Evolutionary conservation across 2,797 vertebrate genomes (phyloP).

Genomic region (Jordanella pulchra): DNA sequence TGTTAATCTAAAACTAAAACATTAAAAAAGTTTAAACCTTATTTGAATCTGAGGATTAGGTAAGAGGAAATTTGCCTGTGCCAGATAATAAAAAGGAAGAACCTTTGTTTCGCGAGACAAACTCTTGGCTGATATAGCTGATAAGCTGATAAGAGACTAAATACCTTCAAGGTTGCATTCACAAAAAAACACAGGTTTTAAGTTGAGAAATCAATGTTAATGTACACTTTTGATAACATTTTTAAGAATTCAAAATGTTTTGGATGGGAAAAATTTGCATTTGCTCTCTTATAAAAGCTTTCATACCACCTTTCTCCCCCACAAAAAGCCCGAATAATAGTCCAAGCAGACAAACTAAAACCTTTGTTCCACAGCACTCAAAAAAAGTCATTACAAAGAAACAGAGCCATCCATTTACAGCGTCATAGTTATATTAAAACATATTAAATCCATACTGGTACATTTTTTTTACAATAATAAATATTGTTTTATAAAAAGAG

Average conservation of each 20-base stretch:
- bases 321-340: not conserved
- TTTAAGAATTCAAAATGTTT: not conserved
- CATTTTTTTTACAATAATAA: constrained; percentile 20
- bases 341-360: not conserved
- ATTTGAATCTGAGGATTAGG: not conserved
- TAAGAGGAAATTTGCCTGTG: constrained; percentile 1
- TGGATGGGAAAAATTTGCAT: not conserved
- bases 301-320: not conserved
- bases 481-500: constrained; percentile 36
- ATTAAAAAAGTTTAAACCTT: not conserved
- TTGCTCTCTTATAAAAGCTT: not conserved
- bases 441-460: constrained; percentile 15
- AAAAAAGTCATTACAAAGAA: not conserved
- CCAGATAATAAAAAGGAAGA: not conserved
- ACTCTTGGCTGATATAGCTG: not conserved
- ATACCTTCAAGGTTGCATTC: not conserved
- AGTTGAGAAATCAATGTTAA: not conserved
- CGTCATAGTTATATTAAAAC: not conserved
- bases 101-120: not conserved
- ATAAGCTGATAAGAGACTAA: not conserved
- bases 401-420: not conserved
- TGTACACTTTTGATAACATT: not conserved
- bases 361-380: not conserved
- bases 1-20: not conserved
- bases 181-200: not conserved